These are phyloP conservation scores for Drosophila neocordata DNA, from an alignment of 1,140 invertebrate genomes.

Conservation along the genomic window DNA sequence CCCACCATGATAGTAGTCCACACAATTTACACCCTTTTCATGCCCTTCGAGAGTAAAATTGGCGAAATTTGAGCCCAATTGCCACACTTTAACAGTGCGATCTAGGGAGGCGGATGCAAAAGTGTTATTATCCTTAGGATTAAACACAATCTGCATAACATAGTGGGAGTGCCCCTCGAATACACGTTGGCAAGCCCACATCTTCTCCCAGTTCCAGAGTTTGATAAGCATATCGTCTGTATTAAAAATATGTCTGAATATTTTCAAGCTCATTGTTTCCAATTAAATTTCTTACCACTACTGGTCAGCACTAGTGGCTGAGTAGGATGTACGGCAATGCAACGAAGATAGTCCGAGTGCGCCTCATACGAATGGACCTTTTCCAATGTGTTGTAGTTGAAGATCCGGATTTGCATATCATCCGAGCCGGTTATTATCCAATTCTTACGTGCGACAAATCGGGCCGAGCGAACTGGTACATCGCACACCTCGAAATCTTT, in stretches of 20 bases:
- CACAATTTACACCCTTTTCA: constrained; percentile 99
- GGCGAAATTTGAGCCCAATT: constrained; percentile 96
- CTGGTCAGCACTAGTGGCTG: constrained; percentile 98
- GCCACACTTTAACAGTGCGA: constrained; percentile 99
- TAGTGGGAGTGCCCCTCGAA: constrained; percentile 99
- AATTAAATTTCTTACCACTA: constrained; percentile 87
- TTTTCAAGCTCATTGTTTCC: constrained; percentile 6
- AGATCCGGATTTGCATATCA: constrained; percentile 97
- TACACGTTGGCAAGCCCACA: constrained; percentile 98
- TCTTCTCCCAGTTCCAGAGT: constrained; percentile 99
- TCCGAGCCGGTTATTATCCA: constrained; percentile 99
- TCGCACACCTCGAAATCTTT: constrained; percentile 92
- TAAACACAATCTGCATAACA: constrained; percentile 99
- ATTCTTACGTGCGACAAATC: constrained; percentile 98
- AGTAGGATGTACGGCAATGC: constrained; percentile 98
- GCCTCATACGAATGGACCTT: constrained; percentile 98
- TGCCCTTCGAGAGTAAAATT: constrained; percentile 99
- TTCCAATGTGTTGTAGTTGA: constrained; percentile 99
- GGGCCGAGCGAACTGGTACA: constrained; percentile 96
- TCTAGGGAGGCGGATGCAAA: constrained; percentile 99
- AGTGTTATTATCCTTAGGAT: constrained; percentile 99
- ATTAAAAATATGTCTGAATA: background rate
- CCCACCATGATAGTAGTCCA: constrained; percentile 99
- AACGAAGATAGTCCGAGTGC: constrained; percentile 98
- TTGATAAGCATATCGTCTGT: constrained; percentile 98